Evolutionary conservation across 2,113 vertebrate genomes (phyloP).

Genomic region (Xenopus laevis): DNA sequence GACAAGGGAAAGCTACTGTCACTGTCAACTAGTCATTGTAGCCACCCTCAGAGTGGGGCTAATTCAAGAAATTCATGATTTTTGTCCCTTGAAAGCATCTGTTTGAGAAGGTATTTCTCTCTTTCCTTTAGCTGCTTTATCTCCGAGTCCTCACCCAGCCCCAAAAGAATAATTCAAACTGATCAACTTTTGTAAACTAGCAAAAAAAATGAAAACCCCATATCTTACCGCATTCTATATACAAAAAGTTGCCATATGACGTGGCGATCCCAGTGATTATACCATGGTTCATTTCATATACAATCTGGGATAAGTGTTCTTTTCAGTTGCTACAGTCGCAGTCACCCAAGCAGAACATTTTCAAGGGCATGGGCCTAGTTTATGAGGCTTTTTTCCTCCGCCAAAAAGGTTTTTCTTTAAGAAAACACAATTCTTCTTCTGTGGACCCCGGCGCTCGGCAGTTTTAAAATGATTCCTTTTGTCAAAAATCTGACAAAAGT

Average conservation of each 20-base stretch:
- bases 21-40: conserved; percentile 84
- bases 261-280: conserved; percentile 56
- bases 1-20: conserved; percentile 78
- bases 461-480: not conserved
- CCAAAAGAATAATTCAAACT: conserved; percentile 46
- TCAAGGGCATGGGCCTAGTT: conserved; percentile 52
- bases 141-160: conserved; percentile 44
- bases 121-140: conserved; percentile 52
- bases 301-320: conserved; percentile 57
- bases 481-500: not conserved
- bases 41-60: conserved; percentile 60
- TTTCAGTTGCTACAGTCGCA: conserved; percentile 64
- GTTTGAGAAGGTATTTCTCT: conserved; percentile 55
- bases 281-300: conserved; percentile 63
- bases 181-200: conserved; percentile 52
- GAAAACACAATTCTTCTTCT: conserved; percentile 45
- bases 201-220: conserved; percentile 49
- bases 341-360: conserved; percentile 74
- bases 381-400: not conserved
- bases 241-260: conserved; percentile 58
- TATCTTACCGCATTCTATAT: conserved; percentile 51
- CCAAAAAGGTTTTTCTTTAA: conserved; percentile 54
- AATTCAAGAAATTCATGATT: conserved; percentile 69
- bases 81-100: conserved; percentile 65
- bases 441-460: conserved; percentile 5